Evolutionary conservation across 2,888 invertebrate species (phyloP).

Genomic region (Aelia acuminata): DNA sequence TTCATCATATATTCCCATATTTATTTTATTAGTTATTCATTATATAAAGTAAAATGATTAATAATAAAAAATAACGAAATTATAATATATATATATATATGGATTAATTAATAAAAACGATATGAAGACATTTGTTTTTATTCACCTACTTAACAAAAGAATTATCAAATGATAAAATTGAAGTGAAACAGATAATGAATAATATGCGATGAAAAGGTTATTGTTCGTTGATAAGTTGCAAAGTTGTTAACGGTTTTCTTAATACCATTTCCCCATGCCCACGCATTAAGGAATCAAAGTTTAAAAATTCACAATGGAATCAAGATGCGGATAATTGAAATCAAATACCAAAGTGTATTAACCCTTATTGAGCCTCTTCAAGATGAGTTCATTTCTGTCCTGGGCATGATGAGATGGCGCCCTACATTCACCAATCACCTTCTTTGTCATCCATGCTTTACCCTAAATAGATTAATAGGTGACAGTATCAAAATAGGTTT

Average conservation of each 20-base stretch:
- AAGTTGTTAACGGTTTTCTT: neutral
- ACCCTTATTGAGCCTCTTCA: neutral
- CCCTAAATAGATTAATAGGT: neutral
- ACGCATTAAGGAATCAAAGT: neutral
- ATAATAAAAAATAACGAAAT: no score
- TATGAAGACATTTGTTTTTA: no score
- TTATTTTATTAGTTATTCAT: no score
- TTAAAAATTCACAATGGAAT: no score
- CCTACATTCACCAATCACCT: neutral
- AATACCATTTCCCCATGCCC: neutral
- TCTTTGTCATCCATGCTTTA: neutral
- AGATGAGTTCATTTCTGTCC: neutral
- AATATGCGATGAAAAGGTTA: neutral
- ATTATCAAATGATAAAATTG: neutral
- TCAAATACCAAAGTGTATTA: conserved; percentile 28
- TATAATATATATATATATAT: no score
- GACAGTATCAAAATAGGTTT: neutral
- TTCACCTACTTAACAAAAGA: neutral
- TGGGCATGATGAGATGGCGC: neutral
- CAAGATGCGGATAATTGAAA: neutral
- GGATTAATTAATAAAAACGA: no score
- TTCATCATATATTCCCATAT: no score
- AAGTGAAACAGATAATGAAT: neutral
- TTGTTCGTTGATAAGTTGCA: neutral
- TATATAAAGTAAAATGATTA: no score